A percentile compares a stretch with the other conserved stretches of the same genome.
Conservation (phyloP, 2,888 invertebrate genomes). For the Chymomyza procnemis region DNA sequence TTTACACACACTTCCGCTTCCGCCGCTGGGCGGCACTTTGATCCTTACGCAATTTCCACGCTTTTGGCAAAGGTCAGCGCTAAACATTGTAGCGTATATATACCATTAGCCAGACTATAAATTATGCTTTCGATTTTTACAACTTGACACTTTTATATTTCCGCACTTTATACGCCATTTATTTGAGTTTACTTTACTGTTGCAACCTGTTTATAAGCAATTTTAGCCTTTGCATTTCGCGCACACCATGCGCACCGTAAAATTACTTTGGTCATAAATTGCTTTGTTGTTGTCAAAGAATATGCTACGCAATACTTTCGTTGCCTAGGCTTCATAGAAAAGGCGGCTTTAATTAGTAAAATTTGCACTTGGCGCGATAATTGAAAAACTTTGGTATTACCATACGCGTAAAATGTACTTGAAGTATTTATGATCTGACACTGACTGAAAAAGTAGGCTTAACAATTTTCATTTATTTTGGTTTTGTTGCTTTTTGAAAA, state of each 20-base stretch:
- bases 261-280: constrained; percentile 28
- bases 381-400: constrained; percentile 45
- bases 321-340: too few species aligned
- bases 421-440: too few species aligned
- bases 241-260: constrained; percentile 25
- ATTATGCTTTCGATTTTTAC: constrained; percentile 45
- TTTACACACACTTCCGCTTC: constrained; percentile 58
- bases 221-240: constrained; percentile 5
- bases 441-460: not conserved
- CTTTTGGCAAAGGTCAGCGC: constrained; percentile 39
- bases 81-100: not conserved
- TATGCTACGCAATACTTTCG: too few species aligned
- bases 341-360: constrained; percentile 31
- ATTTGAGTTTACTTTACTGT: constrained; percentile 5
- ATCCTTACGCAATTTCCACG: constrained; percentile 33
- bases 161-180: not conserved
- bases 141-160: constrained; percentile 49
- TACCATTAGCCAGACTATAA: constrained; percentile 3
- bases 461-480: not conserved
- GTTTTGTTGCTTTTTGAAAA: not conserved
- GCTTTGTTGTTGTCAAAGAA: constrained; percentile 5
- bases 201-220: not conserved
- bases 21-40: not conserved
- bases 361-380: constrained; percentile 25
- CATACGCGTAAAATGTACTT: too few species aligned